A percentile compares a stretch with the other conserved stretches of the same genome.
Evolutionary conservation across 2,113 vertebrate species (phyloP).

Genomic region (Archocentrus centrarchus): DNA sequence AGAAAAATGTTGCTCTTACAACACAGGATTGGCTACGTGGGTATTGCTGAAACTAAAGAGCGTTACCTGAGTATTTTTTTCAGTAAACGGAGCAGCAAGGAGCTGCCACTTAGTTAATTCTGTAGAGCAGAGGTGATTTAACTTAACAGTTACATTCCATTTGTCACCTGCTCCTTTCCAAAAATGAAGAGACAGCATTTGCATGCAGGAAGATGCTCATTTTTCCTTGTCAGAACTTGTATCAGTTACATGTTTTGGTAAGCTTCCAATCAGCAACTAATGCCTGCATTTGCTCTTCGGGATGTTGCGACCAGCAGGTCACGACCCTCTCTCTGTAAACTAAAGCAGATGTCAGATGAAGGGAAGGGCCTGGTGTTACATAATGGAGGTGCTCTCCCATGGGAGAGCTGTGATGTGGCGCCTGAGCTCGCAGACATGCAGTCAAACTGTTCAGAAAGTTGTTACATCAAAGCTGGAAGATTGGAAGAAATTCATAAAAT

Average conservation of each 20-base stretch:
- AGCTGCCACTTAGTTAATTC: no score
- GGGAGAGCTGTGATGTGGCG: not conserved
- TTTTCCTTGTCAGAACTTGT: constrained; percentile 1
- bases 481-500: not conserved
- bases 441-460: not conserved
- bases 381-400: constrained; percentile 54
- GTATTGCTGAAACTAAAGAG: not conserved
- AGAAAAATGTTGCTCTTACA: not conserved
- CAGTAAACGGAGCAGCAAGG: no score
- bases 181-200: not conserved
- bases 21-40: not conserved
- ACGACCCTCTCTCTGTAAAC: constrained; percentile 55
- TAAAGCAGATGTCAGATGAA: constrained; percentile 69
- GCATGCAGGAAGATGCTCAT: not conserved
- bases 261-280: constrained; percentile 31
- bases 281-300: constrained; percentile 24
- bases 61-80: no score
- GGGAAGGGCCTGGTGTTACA: constrained; percentile 45
- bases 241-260: constrained; percentile 36
- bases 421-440: not conserved
- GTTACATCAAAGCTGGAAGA: constrained; percentile 6
- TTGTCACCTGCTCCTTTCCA: not conserved
- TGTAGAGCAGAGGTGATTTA: no score
- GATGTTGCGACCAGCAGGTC: constrained; percentile 50
- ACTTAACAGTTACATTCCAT: not conserved